Base-by-base conservation (phyloP, 2,797 vertebrate genomes). In the Cyprinodon diabolis region DNA sequence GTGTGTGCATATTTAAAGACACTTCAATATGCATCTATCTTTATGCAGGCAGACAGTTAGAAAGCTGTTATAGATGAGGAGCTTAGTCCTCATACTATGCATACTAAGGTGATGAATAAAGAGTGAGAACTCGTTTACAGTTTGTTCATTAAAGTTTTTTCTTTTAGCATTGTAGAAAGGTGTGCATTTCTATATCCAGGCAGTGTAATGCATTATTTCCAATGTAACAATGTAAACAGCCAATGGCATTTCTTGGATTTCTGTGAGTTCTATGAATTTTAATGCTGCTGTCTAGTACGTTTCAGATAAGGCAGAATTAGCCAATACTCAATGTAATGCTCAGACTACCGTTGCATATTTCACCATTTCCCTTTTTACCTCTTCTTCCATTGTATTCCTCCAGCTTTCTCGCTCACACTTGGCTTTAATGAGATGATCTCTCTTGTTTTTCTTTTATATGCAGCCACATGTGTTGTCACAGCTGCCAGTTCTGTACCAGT, bases 131-230 rank as follows among this genome's bases (percentile, higher is more conserved):
- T 79, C 54, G 51, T 72, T 86, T 85, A 76, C 75, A 88, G 83
- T 67, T 72, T 78, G 69, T 66, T 49, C 84, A 68, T 90, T 88
- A 75, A 85, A 74, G 74, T 90, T 91, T 88, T 84, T 86, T 90
- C 85, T 77, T 86, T 78, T 23, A 77, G n/a, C 30, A 10, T 10
- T 66, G 84, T 40, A 57, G 71, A 87, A 83, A 84, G 80, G 87
- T 85, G 86, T 55, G 62, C 70, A 79, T 89, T 90, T 88, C 82
- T 87, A 90, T 87, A 88, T 86, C 78, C 81, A 86, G 85, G 86
- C 84, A 89, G 90, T 88, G 89, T 90, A 92, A 90, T 90, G 79
- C 60, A 76, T 85, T 87, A 88, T 91, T 85, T 91, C 87, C 89
- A 84, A 78, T 82, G 86, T 78, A 89, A 85, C 70, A 74, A 55